These are phyloP conservation scores for Capra hircus DNA, from an alignment of 2,113 vertebrate species.

Conservation along the genomic window DNA sequence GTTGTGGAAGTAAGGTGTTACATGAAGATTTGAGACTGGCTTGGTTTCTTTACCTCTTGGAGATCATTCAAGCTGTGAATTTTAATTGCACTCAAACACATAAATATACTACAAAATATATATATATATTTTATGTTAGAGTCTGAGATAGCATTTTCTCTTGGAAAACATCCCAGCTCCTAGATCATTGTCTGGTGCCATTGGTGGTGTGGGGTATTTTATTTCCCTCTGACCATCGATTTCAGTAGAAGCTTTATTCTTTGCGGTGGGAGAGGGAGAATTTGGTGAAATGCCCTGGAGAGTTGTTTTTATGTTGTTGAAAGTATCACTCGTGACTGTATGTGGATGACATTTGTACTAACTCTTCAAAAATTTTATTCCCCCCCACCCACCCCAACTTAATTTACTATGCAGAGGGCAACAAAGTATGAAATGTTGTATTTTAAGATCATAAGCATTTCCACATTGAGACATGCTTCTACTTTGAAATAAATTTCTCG, in stretches of 20 bases:
- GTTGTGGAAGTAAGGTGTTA: conserved; percentile 31
- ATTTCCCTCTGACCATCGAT: background rate
- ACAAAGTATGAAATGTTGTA: background rate
- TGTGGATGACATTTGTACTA: background rate
- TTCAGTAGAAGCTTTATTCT: background rate
- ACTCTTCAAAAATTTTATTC: background rate
- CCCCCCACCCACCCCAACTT: background rate
- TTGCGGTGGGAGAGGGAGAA: background rate
- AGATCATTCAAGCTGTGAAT: background rate
- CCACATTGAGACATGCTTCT: background rate
- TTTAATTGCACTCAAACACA: background rate
- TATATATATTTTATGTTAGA: background rate
- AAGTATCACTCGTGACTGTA: background rate
- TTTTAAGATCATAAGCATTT: conserved; percentile 2
- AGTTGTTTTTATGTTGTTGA: background rate
- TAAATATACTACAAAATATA: background rate
- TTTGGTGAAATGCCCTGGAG: background rate
- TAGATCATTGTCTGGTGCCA: background rate
- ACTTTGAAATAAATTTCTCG: conserved; percentile 15
- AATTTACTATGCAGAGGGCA: background rate
- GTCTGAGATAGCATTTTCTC: conserved; percentile 1
- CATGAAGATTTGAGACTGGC: background rate
- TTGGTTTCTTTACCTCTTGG: background rate
- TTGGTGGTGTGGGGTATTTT: background rate
- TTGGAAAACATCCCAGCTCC: background rate